Evolutionary conservation across 2,113 vertebrate species (phyloP).

Genomic region (Scalopus aquaticus): DNA sequence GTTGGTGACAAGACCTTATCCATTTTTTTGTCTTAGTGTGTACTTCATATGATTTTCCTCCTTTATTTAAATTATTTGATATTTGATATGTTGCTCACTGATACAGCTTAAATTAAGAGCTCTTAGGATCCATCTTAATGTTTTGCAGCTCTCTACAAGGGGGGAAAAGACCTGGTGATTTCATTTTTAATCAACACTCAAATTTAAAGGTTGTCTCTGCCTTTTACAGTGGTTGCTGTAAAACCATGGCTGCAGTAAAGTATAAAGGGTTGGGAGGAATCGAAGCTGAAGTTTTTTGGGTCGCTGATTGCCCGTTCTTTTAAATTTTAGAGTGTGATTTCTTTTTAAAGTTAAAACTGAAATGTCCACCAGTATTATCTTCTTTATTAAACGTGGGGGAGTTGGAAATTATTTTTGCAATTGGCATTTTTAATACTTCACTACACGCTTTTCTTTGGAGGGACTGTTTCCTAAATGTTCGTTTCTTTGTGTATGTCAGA

Average conservation of each 20-base stretch:
- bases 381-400: background rate
- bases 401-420: background rate
- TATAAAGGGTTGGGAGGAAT: conserved; percentile 19
- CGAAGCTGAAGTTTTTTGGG: background rate
- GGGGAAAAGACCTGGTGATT: background rate
- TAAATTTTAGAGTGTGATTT: conserved; percentile 21
- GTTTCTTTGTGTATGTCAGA: conserved; percentile 35
- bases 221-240: background rate
- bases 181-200: conserved; percentile 27
- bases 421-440: conserved; percentile 50
- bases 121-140: background rate
- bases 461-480: conserved; percentile 18
- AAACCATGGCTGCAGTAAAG: background rate
- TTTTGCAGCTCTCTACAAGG: background rate
- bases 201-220: background rate
- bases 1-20: background rate
- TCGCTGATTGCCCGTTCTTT: background rate
- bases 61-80: conserved; percentile 14
- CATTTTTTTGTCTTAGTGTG: background rate
- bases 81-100: conserved; percentile 45
- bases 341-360: conserved; percentile 34
- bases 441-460: conserved; percentile 34
- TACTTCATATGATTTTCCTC: conserved; percentile 1
- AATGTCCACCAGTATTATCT: background rate
- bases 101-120: conserved; percentile 7